Conservation (phyloP, 1,140 invertebrate species). For the Agraylea sexmaculata region DNA sequence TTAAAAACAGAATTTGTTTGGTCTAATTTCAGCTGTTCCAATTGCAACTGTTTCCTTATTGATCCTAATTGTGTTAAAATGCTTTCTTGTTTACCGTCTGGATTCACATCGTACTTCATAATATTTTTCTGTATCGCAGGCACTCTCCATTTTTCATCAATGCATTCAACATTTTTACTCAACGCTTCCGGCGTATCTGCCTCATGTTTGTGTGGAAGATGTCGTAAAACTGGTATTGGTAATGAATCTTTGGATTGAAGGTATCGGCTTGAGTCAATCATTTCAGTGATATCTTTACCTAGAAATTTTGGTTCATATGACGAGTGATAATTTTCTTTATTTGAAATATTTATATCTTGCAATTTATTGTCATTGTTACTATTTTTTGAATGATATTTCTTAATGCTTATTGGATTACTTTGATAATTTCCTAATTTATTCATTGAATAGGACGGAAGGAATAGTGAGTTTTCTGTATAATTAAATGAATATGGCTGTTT, state of each 20-base stretch:
- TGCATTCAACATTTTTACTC: slow-evolving; percentile 33
- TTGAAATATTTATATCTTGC: slow-evolving; percentile 1
- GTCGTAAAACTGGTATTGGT: slow-evolving; percentile 42
- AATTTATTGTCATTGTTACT: slow-evolving; percentile 1
- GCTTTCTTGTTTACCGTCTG: slow-evolving; percentile 36
- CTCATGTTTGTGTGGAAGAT: slow-evolving; percentile 25
- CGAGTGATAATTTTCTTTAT: slow-evolving; percentile 13
- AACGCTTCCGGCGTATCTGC: slow-evolving; percentile 22
- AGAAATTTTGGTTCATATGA: slow-evolving; percentile 21
- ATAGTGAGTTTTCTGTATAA: slow-evolving; percentile 29
- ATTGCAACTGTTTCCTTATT: slow-evolving; percentile 43
- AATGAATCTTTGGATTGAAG: slow-evolving; percentile 26
- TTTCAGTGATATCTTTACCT: slow-evolving; percentile 20
- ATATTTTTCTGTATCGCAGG: slow-evolving; percentile 45
- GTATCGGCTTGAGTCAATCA: slow-evolving; percentile 14
- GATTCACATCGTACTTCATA: slow-evolving; percentile 34
- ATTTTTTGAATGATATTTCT: slow-evolving; percentile 1
- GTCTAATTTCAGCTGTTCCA: slow-evolving; percentile 44
- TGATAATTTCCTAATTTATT: slow-evolving; percentile 6
- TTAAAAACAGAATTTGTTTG: too few species aligned
- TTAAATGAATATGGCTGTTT: slow-evolving; percentile 28
- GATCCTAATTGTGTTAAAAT: slow-evolving; percentile 46
- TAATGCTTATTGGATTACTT: neutral
- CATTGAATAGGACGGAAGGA: slow-evolving; percentile 21
- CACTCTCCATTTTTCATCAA: slow-evolving; percentile 44